Evolutionary conservation across 2,797 vertebrate species (phyloP), one percentile per base, ranked within the genome.

Genomic region (Anolis apletophallus): DNA sequence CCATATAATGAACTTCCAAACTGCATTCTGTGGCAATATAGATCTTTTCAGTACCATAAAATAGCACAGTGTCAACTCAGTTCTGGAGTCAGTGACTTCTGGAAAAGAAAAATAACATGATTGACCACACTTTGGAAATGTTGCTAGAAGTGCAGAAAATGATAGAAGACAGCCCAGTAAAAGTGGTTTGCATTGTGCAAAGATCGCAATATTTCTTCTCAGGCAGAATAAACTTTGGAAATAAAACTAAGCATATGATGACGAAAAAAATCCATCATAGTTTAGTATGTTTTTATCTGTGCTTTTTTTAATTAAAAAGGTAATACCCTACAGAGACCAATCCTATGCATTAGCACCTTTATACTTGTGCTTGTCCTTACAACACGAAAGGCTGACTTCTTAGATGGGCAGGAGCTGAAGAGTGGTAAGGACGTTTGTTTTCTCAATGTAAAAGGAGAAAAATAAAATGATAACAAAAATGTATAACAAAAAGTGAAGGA

Each of bases 31-130:
- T 5, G 46, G 5, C 46, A 46, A 46, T 46, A 46, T 46, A 46
- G 46, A 46, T 57, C 57, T 85, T 80, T 61, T 80, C 77, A 29
- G 16, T 50, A 40, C 36, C 34, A 50, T 77, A 73, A 46, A 84
- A 73, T 54, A 64, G 75, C 81, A 54, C 26, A 23, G 46, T 46
- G 34, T 87, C 80, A 84, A 57, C 13, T 8, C 74, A 87, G 79
- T 88, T 87, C 85, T 87, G 67, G 57, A 71, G 71, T 73, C 76
- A 34, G n/a, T 64, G 68, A 16, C 36, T 59, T 36, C 55, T 80
- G 21, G 67, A 85, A 85, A 13, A 29, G 61, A 85, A 79, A 50
- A 76, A 77, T 32, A 57, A 85, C 52, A 79, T 50, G 52, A 72
- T 72, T 72, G 67, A 79, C 76, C 72, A 21, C 54, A 59, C 26